Conservation (phyloP, 1,140 invertebrate species). For the Drosophila repleta region DNA sequence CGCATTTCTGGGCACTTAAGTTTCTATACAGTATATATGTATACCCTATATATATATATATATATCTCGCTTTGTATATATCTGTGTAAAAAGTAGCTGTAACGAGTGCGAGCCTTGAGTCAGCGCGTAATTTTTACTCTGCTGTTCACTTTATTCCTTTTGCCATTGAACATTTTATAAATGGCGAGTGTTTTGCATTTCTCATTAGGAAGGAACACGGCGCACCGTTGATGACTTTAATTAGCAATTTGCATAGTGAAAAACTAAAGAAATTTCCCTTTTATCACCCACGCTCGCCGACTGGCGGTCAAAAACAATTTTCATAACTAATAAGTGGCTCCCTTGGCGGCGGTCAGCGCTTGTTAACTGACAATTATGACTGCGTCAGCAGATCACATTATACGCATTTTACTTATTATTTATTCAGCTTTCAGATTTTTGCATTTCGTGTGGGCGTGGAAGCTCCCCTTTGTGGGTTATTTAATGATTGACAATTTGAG, state of each 20-base stretch:
- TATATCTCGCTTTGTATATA: no score
- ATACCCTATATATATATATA: background rate
- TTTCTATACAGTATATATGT: slow-evolving; percentile 61
- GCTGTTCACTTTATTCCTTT: slow-evolving; percentile 32
- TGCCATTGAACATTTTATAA: slow-evolving; percentile 73
- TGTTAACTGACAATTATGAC: slow-evolving; percentile 6
- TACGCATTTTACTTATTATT: background rate
- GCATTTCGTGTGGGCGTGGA: no score
- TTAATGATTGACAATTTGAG: background rate
- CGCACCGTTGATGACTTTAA: slow-evolving; percentile 70
- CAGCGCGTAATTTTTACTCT: slow-evolving; percentile 61
- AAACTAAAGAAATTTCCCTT: slow-evolving; percentile 62
- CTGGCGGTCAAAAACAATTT: slow-evolving; percentile 54
- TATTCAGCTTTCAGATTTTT: slow-evolving; percentile 5
- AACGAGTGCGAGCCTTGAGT: slow-evolving; percentile 32
- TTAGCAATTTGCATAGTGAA: slow-evolving; percentile 80
- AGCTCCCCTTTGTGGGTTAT: background rate
- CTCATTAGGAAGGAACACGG: slow-evolving; percentile 56
- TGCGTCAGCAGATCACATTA: background rate
- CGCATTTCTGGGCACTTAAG: slow-evolving; percentile 81
- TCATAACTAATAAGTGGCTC: slow-evolving; percentile 60
- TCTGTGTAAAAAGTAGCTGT: slow-evolving; percentile 6
- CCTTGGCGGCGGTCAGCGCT: slow-evolving; percentile 24
- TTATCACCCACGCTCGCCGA: slow-evolving; percentile 34
- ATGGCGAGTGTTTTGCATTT: slow-evolving; percentile 79